These are phyloP conservation scores for Sesia bembeciformis DNA, from an alignment of 2,888 invertebrate species.

Conservation along the genomic window DNA sequence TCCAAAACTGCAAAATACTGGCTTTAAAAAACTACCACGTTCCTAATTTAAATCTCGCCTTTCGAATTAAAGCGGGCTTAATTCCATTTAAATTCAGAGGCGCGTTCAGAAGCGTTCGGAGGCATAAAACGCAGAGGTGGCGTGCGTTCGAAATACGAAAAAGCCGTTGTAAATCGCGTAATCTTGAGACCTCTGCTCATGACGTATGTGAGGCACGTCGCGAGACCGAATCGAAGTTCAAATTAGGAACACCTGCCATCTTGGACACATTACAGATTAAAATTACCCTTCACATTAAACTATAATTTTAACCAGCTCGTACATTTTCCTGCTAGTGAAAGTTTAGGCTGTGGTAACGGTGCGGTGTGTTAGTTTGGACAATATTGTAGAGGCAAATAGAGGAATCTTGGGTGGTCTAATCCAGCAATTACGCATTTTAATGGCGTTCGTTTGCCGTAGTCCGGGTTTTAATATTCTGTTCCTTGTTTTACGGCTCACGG, in stretches of 20 bases:
- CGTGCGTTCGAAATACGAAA: conserved; percentile 60
- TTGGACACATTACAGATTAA: conserved; percentile 35
- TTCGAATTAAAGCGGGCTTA: conserved; percentile 22
- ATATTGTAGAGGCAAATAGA: conserved; percentile 40
- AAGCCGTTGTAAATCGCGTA: conserved; percentile 67
- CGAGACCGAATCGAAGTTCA: conserved; percentile 40
- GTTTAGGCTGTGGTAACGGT: neutral
- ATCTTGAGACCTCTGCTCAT: conserved; percentile 65
- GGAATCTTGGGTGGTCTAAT: conserved; percentile 71
- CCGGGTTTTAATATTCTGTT: conserved; percentile 66
- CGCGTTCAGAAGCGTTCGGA: conserved; percentile 32
- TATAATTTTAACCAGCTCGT: neutral
- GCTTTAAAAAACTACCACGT: conserved; percentile 20
- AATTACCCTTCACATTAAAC: neutral
- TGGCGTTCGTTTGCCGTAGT: conserved; percentile 52
- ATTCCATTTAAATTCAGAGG: conserved; percentile 58
- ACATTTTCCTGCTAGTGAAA: neutral
- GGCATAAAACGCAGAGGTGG: conserved; percentile 52
- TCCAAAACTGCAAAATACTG: too few species aligned
- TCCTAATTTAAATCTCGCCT: conserved; percentile 35
- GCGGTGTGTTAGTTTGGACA: conserved; percentile 27
- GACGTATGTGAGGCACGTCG: conserved; percentile 68
- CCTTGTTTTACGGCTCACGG: conserved; percentile 62
- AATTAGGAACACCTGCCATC: conserved; percentile 45
- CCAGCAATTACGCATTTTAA: conserved; percentile 74